Conservation (phyloP, 2,888 invertebrate genomes). For the Tiliacea aurago region DNA sequence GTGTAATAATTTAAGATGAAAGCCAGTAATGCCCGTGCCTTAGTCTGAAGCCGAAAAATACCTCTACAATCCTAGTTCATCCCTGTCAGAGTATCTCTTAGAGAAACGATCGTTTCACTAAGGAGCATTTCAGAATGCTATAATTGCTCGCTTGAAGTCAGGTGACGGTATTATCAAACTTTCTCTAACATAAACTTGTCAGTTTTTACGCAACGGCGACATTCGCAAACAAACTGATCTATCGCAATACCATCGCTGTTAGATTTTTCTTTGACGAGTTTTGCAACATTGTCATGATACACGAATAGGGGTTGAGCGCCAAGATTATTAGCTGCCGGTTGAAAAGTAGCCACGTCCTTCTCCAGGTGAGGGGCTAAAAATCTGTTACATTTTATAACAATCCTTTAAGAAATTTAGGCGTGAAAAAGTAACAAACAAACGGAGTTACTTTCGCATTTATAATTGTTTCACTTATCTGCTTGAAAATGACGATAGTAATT, state of each 20-base stretch:
- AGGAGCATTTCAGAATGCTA: constrained; percentile 29
- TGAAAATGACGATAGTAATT: too few species aligned
- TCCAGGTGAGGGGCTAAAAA: neutral
- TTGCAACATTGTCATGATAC: constrained; percentile 14
- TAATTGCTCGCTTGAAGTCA: constrained; percentile 24
- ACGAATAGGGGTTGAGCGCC: constrained; percentile 10
- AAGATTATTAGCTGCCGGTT: neutral
- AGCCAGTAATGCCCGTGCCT: constrained; percentile 20
- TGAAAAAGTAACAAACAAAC: neutral
- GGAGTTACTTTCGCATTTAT: neutral
- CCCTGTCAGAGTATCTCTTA: constrained; percentile 23
- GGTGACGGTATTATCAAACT: constrained; percentile 40
- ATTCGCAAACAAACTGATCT: constrained; percentile 41
- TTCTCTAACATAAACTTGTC: constrained; percentile 52
- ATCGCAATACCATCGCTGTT: constrained; percentile 49
- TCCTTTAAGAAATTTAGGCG: neutral
- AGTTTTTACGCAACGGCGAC: constrained; percentile 47
- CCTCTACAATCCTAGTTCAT: constrained; percentile 39
- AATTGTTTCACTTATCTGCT: too few species aligned
- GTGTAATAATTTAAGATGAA: constrained; percentile 19
- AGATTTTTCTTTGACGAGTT: constrained; percentile 37
- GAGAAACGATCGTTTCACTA: constrained; percentile 31
- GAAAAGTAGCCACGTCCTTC: neutral
- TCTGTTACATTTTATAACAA: neutral
- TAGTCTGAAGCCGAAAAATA: constrained; percentile 8